Conservation (phyloP, 2,797 vertebrate species). For the Glyptemys insculpta region DNA sequence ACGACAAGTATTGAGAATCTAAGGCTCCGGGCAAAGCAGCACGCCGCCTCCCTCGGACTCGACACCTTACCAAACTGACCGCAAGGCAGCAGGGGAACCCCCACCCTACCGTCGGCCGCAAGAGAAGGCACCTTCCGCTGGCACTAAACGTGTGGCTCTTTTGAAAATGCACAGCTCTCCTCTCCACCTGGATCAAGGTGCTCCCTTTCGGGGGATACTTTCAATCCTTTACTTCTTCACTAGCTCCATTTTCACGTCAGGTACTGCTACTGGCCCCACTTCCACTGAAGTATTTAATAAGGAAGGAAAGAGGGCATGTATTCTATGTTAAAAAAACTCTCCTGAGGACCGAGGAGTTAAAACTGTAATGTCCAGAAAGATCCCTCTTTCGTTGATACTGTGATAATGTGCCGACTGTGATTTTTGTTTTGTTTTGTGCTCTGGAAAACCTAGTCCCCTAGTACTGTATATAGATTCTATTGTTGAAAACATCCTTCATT, state of each 20-base stretch:
- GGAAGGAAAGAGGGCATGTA: constrained; percentile 40
- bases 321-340: background rate
- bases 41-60: constrained; percentile 94
- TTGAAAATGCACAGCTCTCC: background rate
- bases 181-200: constrained; percentile 43
- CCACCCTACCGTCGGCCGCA: fast-evolving
- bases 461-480: constrained; percentile 85
- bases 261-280: constrained; percentile 24
- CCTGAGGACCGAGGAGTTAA: constrained; percentile 14
- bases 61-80: constrained; percentile 96
- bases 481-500: constrained; percentile 76
- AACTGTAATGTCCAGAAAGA: background rate
- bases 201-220: constrained; percentile 48
- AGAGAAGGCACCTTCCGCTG: background rate
- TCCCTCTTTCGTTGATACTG: background rate
- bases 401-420: constrained; percentile 54
- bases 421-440: constrained; percentile 12
- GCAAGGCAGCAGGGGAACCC: background rate
- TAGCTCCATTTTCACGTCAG: background rate
- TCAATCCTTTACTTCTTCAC: background rate
- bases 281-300: background rate
- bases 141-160: background rate
- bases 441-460: constrained; percentile 38
- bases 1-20: constrained; percentile 99
- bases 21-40: constrained; percentile 96